These are phyloP conservation scores for Linyphia triangularis DNA, from an alignment of 2,888 invertebrate genomes.

Conservation along the genomic window DNA sequence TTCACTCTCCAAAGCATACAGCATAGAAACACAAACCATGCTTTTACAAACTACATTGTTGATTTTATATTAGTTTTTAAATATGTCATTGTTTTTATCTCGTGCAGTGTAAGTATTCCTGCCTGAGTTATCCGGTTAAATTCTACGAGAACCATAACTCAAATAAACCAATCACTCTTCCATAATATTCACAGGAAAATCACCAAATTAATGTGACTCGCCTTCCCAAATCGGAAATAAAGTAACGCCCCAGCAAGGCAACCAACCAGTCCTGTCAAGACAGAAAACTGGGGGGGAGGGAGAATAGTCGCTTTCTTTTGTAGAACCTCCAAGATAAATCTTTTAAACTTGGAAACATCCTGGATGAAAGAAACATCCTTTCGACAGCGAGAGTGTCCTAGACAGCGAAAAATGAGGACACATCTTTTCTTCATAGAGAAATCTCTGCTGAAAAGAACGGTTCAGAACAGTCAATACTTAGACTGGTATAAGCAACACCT, in stretches of 20 bases:
- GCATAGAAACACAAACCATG: too few relatives aligned
- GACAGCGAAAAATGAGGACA: slow-evolving; percentile 53
- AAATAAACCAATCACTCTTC: background rate
- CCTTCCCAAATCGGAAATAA: too few relatives aligned
- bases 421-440: slow-evolving; percentile 18
- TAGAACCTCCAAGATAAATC: slow-evolving; percentile 41
- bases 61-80: too few relatives aligned
- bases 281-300: background rate
- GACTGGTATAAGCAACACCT: background rate
- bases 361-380: slow-evolving; percentile 35
- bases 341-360: slow-evolving; percentile 52
- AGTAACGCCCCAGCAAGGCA: background rate
- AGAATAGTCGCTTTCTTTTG: slow-evolving; percentile 30
- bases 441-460: background rate
- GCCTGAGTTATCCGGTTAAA: too few relatives aligned
- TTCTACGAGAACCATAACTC: background rate
- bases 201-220: background rate
- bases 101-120: too few relatives aligned
- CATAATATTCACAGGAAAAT: background rate
- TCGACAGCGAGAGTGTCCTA: slow-evolving; percentile 21
- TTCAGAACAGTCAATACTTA: slow-evolving; percentile 2
- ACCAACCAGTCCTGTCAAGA: slow-evolving; percentile 27
- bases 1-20: too few relatives aligned
- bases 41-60: too few relatives aligned
- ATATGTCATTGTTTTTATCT: too few relatives aligned